Percentiles rank a stretch among this genome's conserved stretches.
Evolutionary conservation across 2,888 invertebrate genomes (phyloP).

Genomic region (Lepidonotus clava): DNA sequence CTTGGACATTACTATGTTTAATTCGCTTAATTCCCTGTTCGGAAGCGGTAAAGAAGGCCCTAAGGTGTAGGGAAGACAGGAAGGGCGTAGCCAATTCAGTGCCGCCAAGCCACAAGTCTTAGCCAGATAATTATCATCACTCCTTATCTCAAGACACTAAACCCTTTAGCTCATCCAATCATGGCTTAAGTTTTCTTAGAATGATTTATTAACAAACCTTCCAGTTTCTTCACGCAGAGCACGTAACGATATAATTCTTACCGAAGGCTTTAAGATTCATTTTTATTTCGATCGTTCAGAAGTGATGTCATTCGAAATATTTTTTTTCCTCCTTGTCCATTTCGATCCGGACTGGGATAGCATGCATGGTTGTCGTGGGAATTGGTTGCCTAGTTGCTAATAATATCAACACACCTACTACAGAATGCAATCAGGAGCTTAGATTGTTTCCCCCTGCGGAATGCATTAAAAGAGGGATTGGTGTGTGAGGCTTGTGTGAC

Average conservation of each 20-base stretch:
- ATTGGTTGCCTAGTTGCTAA: constrained; percentile 47
- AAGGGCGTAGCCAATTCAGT: not conserved
- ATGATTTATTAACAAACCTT: no score
- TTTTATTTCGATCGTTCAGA: no score
- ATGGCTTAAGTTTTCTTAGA: not conserved
- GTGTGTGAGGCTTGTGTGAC: constrained; percentile 10
- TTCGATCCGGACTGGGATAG: not conserved
- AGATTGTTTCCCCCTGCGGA: constrained; percentile 26
- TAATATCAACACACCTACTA: constrained; percentile 13
- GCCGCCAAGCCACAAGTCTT: not conserved
- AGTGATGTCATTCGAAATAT: no score
- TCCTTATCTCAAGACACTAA: not conserved
- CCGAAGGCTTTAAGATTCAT: no score
- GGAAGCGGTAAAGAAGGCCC: not conserved
- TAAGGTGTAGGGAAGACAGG: not conserved
- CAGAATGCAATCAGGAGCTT: constrained; percentile 34
- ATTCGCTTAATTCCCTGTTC: not conserved
- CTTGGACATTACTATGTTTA: not conserved
- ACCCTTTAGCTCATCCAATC: not conserved
- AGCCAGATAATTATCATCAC: not conserved
- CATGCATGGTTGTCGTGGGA: constrained; percentile 44
- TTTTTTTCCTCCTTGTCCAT: constrained; percentile 3
- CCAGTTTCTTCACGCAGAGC: no score
- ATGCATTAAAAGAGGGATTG: not conserved
- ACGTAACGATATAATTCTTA: no score